These are phyloP conservation scores for Clarias pachynema DNA, from an alignment of 2,797 vertebrate species.

Conservation along the genomic window DNA sequence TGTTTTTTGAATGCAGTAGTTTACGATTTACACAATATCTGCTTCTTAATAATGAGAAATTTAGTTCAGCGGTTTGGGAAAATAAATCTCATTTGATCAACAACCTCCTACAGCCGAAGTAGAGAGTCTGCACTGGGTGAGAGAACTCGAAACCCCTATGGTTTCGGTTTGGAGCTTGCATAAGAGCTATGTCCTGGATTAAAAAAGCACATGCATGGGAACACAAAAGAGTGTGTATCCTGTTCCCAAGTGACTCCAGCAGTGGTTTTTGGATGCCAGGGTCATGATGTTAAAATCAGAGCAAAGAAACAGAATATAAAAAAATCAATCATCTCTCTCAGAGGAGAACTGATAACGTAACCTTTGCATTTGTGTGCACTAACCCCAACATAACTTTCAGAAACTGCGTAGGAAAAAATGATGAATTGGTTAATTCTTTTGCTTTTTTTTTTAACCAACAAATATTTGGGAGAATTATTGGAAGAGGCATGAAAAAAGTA, in stretches of 20 bases:
- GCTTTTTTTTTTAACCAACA: neutral
- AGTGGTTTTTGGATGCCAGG: constrained; percentile 49
- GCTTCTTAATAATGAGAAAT: neutral
- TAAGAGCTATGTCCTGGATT: constrained; percentile 31
- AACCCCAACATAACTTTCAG: constrained; percentile 1
- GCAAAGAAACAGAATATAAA: neutral
- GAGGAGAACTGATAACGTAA: constrained; percentile 10
- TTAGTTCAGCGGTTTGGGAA: neutral
- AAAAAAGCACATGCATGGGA: constrained; percentile 4
- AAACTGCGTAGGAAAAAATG: neutral
- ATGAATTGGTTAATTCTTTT: neutral
- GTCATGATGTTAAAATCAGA: constrained; percentile 54
- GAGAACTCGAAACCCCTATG: neutral
- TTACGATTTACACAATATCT: neutral
- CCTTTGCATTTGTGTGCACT: neutral
- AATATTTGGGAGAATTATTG: neutral
- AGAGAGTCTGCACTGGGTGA: neutral
- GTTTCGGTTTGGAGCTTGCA: constrained; percentile 40
- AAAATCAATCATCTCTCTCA: neutral
- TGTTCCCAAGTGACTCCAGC: constrained; percentile 48
- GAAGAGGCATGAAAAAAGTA: neutral
- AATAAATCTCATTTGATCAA: neutral
- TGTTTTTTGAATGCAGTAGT: neutral
- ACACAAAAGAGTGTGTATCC: constrained; percentile 49
- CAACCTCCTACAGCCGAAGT: neutral